phyloP scores from a whole-genome alignment of 2,888 invertebrate genomes.

The Anagyrus pseudococci region DNA sequence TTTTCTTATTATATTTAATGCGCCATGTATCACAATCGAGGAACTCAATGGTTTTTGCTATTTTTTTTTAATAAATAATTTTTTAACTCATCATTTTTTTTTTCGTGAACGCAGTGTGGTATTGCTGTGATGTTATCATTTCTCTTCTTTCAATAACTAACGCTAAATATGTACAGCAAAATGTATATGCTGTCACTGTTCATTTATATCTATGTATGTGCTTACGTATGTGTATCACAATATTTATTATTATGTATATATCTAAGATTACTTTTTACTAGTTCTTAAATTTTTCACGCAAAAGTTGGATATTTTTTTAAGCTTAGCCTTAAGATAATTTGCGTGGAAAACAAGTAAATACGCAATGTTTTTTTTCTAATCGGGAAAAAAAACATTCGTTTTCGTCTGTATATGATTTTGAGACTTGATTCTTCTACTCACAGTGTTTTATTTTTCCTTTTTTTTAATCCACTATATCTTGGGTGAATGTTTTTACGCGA shows the following conservation, averaged over 20 bases:
- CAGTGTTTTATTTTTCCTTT: conserved; percentile 5
- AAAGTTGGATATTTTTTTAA: background rate
- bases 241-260: conserved; percentile 31
- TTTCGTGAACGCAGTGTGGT: conserved; percentile 55
- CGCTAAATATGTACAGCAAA: conserved; percentile 46
- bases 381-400: conserved; percentile 11
- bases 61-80: conserved; percentile 12
- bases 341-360: conserved; percentile 14
- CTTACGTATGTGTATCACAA: conserved; percentile 45
- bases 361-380: conserved; percentile 16
- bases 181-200: conserved; percentile 45
- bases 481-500: conserved; percentile 37
- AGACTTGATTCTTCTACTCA: conserved; percentile 11
- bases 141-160: conserved; percentile 41
- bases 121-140: conserved; percentile 54
- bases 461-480: conserved; percentile 14
- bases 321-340: conserved; percentile 13
- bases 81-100: conserved; percentile 48
- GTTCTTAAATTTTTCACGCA: conserved; percentile 14
- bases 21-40: conserved; percentile 33
- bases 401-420: conserved; percentile 1
- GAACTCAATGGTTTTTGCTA: conserved; percentile 3
- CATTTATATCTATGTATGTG: conserved; percentile 43
- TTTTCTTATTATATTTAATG: conserved; percentile 14
- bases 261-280: conserved; percentile 14